Evolutionary conservation across 2,113 vertebrate species (phyloP).

Genomic region (Sinosuthora webbiana): DNA sequence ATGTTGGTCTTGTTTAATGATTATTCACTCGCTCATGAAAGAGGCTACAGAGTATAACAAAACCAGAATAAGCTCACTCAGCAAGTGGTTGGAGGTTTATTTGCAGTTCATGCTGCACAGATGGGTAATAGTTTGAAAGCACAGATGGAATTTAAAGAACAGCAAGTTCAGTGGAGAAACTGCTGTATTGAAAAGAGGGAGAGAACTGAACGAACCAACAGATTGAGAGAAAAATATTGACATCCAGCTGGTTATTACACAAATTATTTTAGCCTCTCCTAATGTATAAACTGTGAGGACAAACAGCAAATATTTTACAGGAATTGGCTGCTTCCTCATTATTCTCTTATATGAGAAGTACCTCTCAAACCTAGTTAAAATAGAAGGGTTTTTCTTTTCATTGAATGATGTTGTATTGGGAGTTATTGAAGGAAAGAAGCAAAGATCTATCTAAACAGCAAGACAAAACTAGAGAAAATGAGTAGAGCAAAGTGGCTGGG

Average conservation of each 20-base stretch:
- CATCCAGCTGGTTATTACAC: constrained; percentile 40
- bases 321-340: background rate
- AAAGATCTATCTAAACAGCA: background rate
- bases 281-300: constrained; percentile 18
- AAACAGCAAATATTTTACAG: constrained; percentile 22
- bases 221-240: constrained; percentile 57
- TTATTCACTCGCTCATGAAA: background rate
- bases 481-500: background rate
- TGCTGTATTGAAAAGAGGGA: constrained; percentile 26
- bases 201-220: background rate
- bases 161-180: constrained; percentile 57
- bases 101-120: constrained; percentile 61
- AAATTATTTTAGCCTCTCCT: constrained; percentile 34
- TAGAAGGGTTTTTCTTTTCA: background rate
- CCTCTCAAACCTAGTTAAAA: background rate
- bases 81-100: constrained; percentile 49
- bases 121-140: constrained; percentile 65
- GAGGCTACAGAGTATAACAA: background rate
- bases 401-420: background rate
- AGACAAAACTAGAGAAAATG: background rate
- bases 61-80: background rate
- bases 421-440: background rate
- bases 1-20: background rate
- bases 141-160: constrained; percentile 68
- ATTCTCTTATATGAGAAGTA: background rate